phyloP scores from a whole-genome alignment of 2,113 vertebrate genomes.

The Lepus timidus region DNA sequence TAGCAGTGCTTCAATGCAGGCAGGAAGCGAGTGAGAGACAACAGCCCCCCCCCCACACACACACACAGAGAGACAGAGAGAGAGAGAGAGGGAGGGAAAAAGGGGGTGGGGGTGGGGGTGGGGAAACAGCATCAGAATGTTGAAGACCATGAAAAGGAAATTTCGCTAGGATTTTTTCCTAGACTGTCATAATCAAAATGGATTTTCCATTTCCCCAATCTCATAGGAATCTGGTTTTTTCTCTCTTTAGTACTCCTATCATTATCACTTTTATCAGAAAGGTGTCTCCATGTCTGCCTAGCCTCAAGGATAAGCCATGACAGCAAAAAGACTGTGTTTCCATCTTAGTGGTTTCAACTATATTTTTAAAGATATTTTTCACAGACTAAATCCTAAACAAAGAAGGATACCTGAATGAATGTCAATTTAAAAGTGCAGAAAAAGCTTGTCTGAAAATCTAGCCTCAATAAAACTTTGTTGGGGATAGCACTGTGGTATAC shows the following conservation, averaged over 20 bases:
- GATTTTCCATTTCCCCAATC: neutral
- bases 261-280: neutral
- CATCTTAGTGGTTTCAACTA: neutral
- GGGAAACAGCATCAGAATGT: neutral
- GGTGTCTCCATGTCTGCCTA: neutral
- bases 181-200: neutral
- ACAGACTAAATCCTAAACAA: neutral
- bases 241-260: neutral
- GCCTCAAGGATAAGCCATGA: neutral
- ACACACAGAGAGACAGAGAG: rapidly evolving
- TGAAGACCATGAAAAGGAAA: neutral
- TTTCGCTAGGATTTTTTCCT: neutral
- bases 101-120: neutral
- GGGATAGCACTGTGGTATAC: too few relatives aligned
- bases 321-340: neutral
- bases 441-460: neutral
- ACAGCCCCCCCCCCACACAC: too few relatives aligned
- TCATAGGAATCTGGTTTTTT: neutral
- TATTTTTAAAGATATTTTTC: neutral
- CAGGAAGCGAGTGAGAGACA: neutral
- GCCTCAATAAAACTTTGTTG: neutral
- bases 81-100: too few relatives aligned
- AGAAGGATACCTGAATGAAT: neutral
- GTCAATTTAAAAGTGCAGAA: neutral
- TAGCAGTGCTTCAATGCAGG: neutral